Evolutionary conservation across 2,797 vertebrate genomes (phyloP).

Genomic region (Alfaro cultratus): DNA sequence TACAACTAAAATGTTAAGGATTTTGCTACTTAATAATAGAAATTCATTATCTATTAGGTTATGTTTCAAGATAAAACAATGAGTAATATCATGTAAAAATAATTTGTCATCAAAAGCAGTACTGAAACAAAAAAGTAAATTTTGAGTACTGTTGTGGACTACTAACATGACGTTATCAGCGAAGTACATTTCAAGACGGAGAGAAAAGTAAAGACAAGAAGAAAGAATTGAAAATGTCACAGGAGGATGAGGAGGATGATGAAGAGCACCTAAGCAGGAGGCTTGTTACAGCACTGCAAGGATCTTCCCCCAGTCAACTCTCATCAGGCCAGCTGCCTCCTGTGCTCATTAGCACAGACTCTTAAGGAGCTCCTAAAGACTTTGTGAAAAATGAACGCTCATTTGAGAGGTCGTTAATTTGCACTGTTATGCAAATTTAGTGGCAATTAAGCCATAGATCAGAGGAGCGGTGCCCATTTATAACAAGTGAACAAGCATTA

Average conservation of each 20-base stretch:
- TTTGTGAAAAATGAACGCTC: conserved; percentile 90
- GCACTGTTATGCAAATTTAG: conserved; percentile 91
- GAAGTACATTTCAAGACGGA: conserved; percentile 26
- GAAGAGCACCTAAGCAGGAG: conserved; percentile 74
- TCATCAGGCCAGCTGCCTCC: conserved; percentile 87
- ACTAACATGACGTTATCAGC: conserved; percentile 28
- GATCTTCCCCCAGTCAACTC: conserved; percentile 77
- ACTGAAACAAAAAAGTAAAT: not conserved
- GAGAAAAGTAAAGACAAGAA: conserved; percentile 26
- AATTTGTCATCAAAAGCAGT: not conserved
- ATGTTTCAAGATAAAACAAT: not conserved
- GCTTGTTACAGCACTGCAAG: conserved; percentile 75
- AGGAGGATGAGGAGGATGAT: conserved; percentile 65
- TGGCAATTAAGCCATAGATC: conserved; percentile 89
- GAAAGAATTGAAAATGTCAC: conserved; percentile 68
- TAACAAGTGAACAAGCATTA: conserved; percentile 85
- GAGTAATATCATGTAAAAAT: not conserved
- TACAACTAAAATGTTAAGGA: not conserved
- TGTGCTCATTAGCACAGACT: conserved; percentile 87
- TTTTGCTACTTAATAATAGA: not conserved
- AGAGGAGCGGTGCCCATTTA: conserved; percentile 86
- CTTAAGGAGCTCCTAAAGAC: conserved; percentile 91
- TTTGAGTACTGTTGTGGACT: conserved; percentile 10
- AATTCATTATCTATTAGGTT: not conserved
- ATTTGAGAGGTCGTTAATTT: conserved; percentile 91